Conservation (phyloP, 2,888 invertebrate genomes). For the Liposcelis brunnea region DNA sequence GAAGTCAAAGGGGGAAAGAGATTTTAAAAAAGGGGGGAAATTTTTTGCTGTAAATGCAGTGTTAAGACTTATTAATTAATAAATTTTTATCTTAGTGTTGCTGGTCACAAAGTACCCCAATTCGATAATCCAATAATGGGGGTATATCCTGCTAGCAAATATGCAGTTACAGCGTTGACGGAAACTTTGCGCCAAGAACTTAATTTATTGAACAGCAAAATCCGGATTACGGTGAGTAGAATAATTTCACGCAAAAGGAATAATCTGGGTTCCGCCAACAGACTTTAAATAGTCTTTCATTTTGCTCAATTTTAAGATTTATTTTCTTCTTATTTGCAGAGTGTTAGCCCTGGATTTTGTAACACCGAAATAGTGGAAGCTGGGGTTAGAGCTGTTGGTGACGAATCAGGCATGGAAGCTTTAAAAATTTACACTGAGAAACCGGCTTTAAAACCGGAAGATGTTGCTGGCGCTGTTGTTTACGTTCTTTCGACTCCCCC, state of each 20-base stretch:
- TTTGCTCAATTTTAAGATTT: constrained; percentile 4
- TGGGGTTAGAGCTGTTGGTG: background rate
- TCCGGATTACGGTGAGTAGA: constrained; percentile 29
- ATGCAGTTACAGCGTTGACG: constrained; percentile 34
- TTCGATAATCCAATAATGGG: constrained; percentile 22
- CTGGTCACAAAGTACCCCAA: constrained; percentile 28
- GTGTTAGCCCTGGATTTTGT: background rate
- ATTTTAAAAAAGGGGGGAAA: too few species aligned
- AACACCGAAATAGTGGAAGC: background rate
- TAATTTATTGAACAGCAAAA: constrained; percentile 26
- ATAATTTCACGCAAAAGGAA: background rate
- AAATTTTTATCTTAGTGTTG: too few species aligned
- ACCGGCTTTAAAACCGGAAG: constrained; percentile 1
- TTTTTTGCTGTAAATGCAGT: too few species aligned
- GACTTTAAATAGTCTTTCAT: constrained; percentile 15
- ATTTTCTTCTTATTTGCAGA: constrained; percentile 8
- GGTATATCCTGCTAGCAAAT: constrained; percentile 36
- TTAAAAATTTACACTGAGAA: background rate
- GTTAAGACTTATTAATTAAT: too few species aligned
- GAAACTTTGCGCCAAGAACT: constrained; percentile 34
- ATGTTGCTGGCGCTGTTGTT: background rate
- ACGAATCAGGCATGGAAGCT: background rate
- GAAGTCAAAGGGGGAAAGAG: too few species aligned
- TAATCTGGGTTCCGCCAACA: constrained; percentile 16
- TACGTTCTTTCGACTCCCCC: constrained; percentile 6